Conservation (phyloP, 2,113 vertebrate species). For the Aptenodytes forsteri region DNA sequence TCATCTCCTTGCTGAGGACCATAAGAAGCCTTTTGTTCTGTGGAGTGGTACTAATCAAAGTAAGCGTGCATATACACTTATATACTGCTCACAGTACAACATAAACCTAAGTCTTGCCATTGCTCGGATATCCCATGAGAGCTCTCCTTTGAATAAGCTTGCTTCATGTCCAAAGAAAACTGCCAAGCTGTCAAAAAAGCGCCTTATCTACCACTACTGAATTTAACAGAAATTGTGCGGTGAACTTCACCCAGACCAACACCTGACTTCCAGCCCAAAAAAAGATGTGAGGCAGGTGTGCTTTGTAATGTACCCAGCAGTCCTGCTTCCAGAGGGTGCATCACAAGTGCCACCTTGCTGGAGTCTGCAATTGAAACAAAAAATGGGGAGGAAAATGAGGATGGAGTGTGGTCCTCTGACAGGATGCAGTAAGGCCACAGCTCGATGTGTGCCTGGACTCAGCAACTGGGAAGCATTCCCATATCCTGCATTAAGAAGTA, state of each 20-base stretch:
- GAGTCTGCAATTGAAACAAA: neutral
- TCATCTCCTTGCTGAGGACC: neutral
- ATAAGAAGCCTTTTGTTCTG: neutral
- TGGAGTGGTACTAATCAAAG: neutral
- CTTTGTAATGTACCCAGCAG: neutral
- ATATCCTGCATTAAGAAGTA: neutral
- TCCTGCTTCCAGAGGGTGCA: neutral
- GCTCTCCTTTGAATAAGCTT: neutral
- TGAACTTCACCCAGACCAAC: neutral
- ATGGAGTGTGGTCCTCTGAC: neutral
- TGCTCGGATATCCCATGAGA: neutral
- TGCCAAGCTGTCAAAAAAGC: neutral
- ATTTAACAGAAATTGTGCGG: neutral
- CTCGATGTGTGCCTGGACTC: neutral
- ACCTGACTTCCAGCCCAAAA: neutral
- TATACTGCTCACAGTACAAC: neutral
- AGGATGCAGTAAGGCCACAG: neutral
- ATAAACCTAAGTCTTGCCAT: neutral
- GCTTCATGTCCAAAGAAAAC: neutral
- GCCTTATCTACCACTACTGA: fast-evolving
- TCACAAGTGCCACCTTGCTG: neutral
- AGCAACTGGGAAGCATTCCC: neutral
- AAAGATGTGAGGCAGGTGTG: neutral
- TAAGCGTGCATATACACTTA: neutral
- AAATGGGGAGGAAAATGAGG: neutral